Evolutionary conservation across 1,140 invertebrate species (phyloP).

Genomic region (Streblospio benedicti): DNA sequence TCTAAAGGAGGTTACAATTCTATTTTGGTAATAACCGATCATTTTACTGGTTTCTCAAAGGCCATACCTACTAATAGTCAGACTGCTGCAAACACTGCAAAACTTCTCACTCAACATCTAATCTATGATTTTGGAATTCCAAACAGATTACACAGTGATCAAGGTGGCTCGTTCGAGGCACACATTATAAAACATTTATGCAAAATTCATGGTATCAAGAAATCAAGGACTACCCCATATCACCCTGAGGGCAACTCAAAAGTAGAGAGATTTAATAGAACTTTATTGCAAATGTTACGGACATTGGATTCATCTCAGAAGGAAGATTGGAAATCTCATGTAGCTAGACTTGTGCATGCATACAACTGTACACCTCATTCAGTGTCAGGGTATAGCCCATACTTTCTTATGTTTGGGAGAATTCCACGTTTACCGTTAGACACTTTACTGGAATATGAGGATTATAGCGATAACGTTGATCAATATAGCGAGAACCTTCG

Average conservation of each 20-base stretch:
- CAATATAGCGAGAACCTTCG: no score
- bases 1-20: neutral
- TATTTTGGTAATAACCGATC: neutral
- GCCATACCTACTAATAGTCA: slow-evolving; percentile 18
- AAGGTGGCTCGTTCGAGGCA: slow-evolving; percentile 13
- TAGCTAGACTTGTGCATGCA: slow-evolving; percentile 14
- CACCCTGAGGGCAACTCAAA: slow-evolving; percentile 8
- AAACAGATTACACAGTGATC: slow-evolving; percentile 8
- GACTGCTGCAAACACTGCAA: slow-evolving; percentile 13
- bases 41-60: neutral
- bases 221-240: slow-evolving; percentile 12
- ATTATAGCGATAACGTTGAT: no score
- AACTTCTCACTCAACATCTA: slow-evolving; percentile 6
- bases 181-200: slow-evolving; percentile 12
- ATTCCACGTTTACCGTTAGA: neutral
- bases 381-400: neutral
- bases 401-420: neutral
- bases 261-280: slow-evolving; percentile 16
- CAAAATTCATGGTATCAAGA: slow-evolving; percentile 10
- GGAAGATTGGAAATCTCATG: slow-evolving; percentile 14
- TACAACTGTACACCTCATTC: slow-evolving; percentile 15
- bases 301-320: slow-evolving; percentile 17
- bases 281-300: slow-evolving; percentile 14
- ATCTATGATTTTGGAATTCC: slow-evolving; percentile 15
- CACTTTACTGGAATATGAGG: neutral